A percentile compares a stretch with the other conserved stretches of the same genome.
These are phyloP conservation scores for Scleropages formosus DNA, from an alignment of 2,797 vertebrate genomes.

Conservation along the genomic window DNA sequence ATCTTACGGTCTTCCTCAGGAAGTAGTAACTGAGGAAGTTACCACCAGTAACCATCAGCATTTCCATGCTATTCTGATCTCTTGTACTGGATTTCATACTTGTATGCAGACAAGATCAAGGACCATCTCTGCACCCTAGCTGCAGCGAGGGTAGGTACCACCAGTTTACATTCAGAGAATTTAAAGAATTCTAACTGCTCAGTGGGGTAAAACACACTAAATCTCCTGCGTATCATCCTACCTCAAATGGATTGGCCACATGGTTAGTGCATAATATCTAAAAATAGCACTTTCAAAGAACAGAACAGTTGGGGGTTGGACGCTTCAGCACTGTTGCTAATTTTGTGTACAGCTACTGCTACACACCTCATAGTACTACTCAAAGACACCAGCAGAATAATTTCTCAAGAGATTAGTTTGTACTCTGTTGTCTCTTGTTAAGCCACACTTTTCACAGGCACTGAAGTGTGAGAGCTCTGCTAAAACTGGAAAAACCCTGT, in stretches of 20 bases:
- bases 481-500: neutral
- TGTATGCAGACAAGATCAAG: too few relatives aligned
- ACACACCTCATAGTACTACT: constrained; percentile 19
- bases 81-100: too few relatives aligned
- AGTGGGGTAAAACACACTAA: constrained; percentile 22
- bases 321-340: constrained; percentile 12
- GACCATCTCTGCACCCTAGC: constrained; percentile 18
- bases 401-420: too few relatives aligned
- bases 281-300: constrained; percentile 8
- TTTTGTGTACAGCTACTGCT: constrained; percentile 17
- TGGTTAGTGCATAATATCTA: constrained; percentile 11
- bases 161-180: constrained; percentile 6
- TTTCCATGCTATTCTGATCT: too few relatives aligned
- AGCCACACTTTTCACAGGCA: too few relatives aligned
- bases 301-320: neutral
- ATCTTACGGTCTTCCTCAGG: too few relatives aligned
- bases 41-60: too few relatives aligned
- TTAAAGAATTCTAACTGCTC: constrained; percentile 1
- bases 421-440: too few relatives aligned
- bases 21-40: too few relatives aligned
- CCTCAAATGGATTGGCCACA: constrained; percentile 3
- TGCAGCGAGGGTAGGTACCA: constrained; percentile 11
- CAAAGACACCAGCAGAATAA: neutral
- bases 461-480: constrained; percentile 24
- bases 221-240: too few relatives aligned